These are phyloP conservation scores for Bucco capensis DNA, from an alignment of 2,113 vertebrate genomes.

Conservation along the genomic window DNA sequence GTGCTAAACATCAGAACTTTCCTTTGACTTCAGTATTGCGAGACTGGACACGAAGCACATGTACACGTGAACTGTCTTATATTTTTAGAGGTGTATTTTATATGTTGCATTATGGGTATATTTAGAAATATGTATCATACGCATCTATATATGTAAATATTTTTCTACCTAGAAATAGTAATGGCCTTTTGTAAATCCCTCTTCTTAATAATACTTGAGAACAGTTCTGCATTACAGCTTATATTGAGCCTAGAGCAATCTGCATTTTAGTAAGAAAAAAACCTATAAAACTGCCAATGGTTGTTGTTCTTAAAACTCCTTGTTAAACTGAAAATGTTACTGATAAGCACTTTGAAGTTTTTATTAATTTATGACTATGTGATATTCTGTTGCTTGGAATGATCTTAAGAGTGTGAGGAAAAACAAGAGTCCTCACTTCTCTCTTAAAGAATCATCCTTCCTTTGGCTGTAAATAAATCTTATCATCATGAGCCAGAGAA, in stretches of 20 bases:
- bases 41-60: not conserved
- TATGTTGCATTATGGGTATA: not conserved
- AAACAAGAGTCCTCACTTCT: not conserved
- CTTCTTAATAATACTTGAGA: slow-evolving; percentile 2
- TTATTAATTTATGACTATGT: not conserved
- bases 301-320: not conserved
- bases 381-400: not conserved
- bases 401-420: not conserved
- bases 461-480: slow-evolving; percentile 7
- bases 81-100: slow-evolving; percentile 40
- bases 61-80: slow-evolving; percentile 18
- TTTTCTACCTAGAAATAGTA: slow-evolving; percentile 41
- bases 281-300: not conserved
- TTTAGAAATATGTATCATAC: not conserved
- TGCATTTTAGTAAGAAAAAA: not conserved
- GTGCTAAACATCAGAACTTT: not conserved
- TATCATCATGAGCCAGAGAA: not conserved
- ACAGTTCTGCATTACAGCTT: not conserved
- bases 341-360: not conserved
- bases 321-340: not conserved
- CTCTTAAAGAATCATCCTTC: not conserved
- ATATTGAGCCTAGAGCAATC: not conserved
- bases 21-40: not conserved
- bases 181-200: not conserved
- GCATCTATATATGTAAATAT: not conserved